Percentiles rank a stretch among this genome's conserved stretches.
These are phyloP conservation scores for Momotus momota DNA, from an alignment of 2,797 vertebrate species.

Conservation along the genomic window DNA sequence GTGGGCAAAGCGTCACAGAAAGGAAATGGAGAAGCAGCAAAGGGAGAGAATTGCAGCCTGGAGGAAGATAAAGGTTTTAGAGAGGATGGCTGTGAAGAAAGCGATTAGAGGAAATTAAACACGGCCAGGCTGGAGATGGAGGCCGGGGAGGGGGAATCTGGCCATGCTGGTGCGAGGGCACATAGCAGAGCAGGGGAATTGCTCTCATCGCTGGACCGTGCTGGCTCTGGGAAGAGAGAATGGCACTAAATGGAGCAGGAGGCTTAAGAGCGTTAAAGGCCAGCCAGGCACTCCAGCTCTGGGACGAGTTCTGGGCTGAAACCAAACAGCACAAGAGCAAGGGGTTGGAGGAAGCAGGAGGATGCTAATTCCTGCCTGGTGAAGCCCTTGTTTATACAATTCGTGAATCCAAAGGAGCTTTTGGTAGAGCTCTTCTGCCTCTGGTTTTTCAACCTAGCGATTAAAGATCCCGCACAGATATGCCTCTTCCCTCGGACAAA, in stretches of 20 bases:
- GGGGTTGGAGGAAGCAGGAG: neutral
- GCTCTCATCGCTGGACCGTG: neutral
- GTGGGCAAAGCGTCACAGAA: neutral
- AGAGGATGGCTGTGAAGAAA: neutral
- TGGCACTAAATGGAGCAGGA: neutral
- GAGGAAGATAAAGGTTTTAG: slow-evolving; percentile 28
- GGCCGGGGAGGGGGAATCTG: neutral
- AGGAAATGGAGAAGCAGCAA: neutral
- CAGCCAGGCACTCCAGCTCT: neutral
- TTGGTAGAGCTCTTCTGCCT: neutral
- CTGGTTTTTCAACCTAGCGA: rapidly evolving
- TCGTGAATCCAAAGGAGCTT: neutral
- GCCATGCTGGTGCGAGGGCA: neutral
- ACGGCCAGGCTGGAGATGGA: neutral
- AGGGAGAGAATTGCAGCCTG: slow-evolving; percentile 16
- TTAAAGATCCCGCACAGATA: rapidly evolving
- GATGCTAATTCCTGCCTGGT: neutral
- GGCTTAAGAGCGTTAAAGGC: neutral
- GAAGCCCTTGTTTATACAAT: neutral
- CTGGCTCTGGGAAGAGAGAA: neutral
- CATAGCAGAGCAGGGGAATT: neutral
- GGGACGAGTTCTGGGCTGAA: neutral
- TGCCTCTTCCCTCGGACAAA: neutral
- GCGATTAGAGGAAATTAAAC: slow-evolving; percentile 17
- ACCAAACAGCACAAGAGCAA: neutral